Base-by-base conservation (phyloP, 2,113 vertebrate species). In the Engystomops pustulosus region DNA sequence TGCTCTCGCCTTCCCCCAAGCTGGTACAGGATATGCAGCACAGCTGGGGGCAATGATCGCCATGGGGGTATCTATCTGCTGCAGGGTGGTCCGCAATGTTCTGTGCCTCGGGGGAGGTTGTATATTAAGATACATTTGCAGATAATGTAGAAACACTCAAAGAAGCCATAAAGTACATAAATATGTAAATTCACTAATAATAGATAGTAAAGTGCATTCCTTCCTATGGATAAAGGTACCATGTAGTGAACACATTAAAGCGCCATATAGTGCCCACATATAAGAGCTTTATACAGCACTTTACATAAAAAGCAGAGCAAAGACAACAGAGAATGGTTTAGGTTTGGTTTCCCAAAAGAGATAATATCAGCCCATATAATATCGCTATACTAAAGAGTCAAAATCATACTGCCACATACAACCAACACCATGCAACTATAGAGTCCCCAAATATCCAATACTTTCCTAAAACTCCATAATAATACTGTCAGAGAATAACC, bases 141-240 rank as follows among this genome's bases (percentile, higher is more conserved):
- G 49, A 23, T 51, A 12, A n/a, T 51, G 20, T 55, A 23, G 36
- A 45, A n/a, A n/a, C n/a, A n/a, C n/a, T n/a, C n/a, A n/a, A n/a
- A n/a, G n/a, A 45, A 45, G 5, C 41, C 6, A 3, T 44, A 12
- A 32, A 49, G 25, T 12, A 23, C 68, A 70, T 74, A 30, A 74
- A 74, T 49, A 74, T 74, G 71, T 74, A 47, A 49, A 47, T 49
- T 20, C 44, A 47, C 70, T 72, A 47, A 7, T 72, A 27, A 11
- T 30, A 32, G 71, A 70, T 25, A 27, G 2, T 12, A 60, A 27
- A 3, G 18, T 11, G 10, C 23, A 11, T 27, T 53, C 20, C 47
- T 49, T 12, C 14, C 2, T 17, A 49, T 49, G 38, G 38, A 41
- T 53, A 49, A 18, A 17, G 12, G 49, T 20, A 49, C 47, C 47